Percentiles rank a stretch among this genome's conserved stretches.
These are phyloP conservation scores for Huso huso DNA, from an alignment of 2,797 vertebrate genomes.

Conservation along the genomic window DNA sequence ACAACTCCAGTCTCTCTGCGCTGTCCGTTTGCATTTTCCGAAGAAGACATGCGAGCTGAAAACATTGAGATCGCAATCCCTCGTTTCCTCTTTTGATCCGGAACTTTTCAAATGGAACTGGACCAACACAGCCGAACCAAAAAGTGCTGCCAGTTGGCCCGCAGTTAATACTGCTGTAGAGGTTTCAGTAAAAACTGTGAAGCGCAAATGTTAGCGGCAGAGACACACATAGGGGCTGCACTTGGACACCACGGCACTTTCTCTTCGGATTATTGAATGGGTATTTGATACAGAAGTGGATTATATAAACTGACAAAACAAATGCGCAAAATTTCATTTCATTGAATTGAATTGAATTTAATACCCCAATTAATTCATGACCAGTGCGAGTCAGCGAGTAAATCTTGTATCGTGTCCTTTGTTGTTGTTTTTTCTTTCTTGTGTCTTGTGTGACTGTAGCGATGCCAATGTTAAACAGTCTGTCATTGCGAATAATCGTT, in stretches of 20 bases:
- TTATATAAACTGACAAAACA: no score
- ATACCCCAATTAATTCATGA: not conserved
- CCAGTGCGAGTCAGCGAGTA: no score
- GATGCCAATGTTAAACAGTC: not conserved
- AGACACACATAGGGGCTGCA: conserved; percentile 23
- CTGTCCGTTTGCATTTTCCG: no score
- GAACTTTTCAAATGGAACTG: conserved; percentile 18
- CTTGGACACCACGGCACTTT: conserved; percentile 23
- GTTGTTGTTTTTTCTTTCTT: no score
- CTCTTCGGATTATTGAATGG: conserved; percentile 20
- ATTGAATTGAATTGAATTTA: conserved; percentile 5
- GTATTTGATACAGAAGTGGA: no score
- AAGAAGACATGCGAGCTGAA: no score
- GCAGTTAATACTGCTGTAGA: conserved; percentile 19
- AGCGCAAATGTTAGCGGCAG: conserved; percentile 46
- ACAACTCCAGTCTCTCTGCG: no score
- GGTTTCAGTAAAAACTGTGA: conserved; percentile 45
- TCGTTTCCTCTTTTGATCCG: not conserved
- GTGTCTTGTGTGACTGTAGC: no score
- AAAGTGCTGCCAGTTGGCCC: no score
- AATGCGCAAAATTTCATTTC: conserved; percentile 21
- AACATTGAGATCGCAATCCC: no score
- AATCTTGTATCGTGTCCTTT: no score
- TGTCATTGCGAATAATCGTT: conserved; percentile 4
- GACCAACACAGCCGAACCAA: not conserved